Conservation (phyloP, 2,113 vertebrate species). For the Nesospiza acunhae region DNA sequence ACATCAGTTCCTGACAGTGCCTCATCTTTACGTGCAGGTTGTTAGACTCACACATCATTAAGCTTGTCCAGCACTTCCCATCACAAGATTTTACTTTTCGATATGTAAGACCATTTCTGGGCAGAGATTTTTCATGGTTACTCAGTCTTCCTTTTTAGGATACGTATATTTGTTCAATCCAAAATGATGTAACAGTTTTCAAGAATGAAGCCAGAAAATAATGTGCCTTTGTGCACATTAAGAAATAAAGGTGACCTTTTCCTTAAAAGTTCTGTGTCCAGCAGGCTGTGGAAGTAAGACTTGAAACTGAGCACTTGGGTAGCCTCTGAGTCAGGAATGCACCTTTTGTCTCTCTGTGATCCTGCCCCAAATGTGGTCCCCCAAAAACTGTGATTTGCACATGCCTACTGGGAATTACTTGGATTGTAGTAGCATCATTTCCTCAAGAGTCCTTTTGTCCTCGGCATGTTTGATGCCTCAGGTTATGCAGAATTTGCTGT, state of each 20-base stretch:
- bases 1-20: neutral
- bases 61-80: neutral
- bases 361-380: neutral
- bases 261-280: neutral
- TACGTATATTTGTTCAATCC: neutral
- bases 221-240: neutral
- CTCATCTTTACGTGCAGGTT: neutral
- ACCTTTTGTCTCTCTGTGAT: neutral
- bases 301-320: neutral
- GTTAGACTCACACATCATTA: neutral
- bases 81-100: neutral
- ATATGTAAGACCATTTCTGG: neutral
- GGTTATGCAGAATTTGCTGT: neutral
- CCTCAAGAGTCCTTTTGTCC: rapidly evolving
- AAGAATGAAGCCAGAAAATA: neutral
- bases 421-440: neutral
- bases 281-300: neutral
- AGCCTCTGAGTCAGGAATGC: neutral
- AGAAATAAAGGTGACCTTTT: neutral
- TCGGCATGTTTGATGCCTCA: neutral
- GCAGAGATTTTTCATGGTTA: neutral
- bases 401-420: neutral
- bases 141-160: neutral
- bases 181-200: neutral
- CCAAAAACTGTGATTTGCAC: neutral